phyloP scores from a whole-genome alignment of 2,797 vertebrate genomes.

The Pitangus sulphuratus region DNA sequence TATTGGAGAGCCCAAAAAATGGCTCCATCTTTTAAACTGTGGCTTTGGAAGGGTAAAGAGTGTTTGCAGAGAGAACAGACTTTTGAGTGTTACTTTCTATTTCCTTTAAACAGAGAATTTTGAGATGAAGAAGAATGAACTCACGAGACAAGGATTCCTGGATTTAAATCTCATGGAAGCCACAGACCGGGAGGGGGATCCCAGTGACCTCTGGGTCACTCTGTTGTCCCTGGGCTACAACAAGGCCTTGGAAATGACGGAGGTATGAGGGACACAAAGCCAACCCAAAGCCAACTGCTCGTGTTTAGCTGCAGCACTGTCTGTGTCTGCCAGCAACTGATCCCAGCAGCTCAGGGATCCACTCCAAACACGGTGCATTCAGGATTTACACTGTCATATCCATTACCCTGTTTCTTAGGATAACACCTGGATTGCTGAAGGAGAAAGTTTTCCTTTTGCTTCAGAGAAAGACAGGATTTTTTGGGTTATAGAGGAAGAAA shows the following conservation, averaged over 20 bases:
- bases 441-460: neutral
- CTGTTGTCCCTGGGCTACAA: slow-evolving; percentile 93
- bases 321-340: neutral
- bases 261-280: slow-evolving; percentile 73
- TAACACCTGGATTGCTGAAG: neutral
- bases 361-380: neutral
- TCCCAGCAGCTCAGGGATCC: neutral
- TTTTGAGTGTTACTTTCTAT: neutral
- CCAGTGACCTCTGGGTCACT: slow-evolving; percentile 89
- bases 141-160: slow-evolving; percentile 92
- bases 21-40: neutral
- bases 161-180: slow-evolving; percentile 95
- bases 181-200: slow-evolving; percentile 87
- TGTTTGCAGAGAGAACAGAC: neutral
- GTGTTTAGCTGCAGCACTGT: neutral
- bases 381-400: neutral
- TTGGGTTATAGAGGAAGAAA: neutral
- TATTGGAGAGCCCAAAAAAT: neutral
- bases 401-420: neutral
- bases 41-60: neutral
- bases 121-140: slow-evolving; percentile 91
- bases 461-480: neutral
- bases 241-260: slow-evolving; percentile 85
- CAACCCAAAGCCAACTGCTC: neutral
- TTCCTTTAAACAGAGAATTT: slow-evolving; percentile 86